These are phyloP conservation scores for Furnarius figulus DNA, from an alignment of 2,113 vertebrate species.

Conservation along the genomic window DNA sequence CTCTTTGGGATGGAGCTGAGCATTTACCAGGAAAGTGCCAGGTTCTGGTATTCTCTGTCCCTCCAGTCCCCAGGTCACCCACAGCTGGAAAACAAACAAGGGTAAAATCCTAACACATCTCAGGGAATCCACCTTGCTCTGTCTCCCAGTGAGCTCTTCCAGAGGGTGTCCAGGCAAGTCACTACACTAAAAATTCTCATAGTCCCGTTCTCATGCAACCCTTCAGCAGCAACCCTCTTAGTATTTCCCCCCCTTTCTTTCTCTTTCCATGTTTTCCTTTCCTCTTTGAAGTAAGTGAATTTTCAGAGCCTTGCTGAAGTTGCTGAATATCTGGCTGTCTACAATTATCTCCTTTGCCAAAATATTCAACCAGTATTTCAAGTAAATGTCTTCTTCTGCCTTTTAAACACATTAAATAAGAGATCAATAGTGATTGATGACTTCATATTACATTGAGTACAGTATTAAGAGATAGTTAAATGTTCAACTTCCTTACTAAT, in stretches of 20 bases:
- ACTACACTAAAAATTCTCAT: background rate
- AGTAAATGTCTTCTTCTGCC: background rate
- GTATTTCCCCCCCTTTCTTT: background rate
- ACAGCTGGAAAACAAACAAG: background rate
- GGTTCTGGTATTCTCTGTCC: constrained; percentile 77
- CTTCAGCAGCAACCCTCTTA: background rate
- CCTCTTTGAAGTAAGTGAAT: background rate
- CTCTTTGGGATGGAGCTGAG: constrained; percentile 17
- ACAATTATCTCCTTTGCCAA: background rate
- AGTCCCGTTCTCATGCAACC: background rate
- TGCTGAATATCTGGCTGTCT: background rate
- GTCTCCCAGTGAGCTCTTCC: background rate
- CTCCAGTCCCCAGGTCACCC: background rate
- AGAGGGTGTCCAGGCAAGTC: background rate
- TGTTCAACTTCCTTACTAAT: background rate
- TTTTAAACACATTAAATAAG: background rate
- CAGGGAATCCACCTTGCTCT: background rate
- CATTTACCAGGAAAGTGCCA: constrained; percentile 55
- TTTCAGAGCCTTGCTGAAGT: background rate
- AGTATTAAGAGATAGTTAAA: background rate
- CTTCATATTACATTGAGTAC: background rate
- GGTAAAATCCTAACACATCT: background rate
- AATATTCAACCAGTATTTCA: background rate
- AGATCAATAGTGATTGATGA: background rate
- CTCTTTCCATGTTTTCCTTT: background rate